Evolutionary conservation across 1,140 invertebrate species (phyloP).

Genomic region (Melitaea cinxia): DNA sequence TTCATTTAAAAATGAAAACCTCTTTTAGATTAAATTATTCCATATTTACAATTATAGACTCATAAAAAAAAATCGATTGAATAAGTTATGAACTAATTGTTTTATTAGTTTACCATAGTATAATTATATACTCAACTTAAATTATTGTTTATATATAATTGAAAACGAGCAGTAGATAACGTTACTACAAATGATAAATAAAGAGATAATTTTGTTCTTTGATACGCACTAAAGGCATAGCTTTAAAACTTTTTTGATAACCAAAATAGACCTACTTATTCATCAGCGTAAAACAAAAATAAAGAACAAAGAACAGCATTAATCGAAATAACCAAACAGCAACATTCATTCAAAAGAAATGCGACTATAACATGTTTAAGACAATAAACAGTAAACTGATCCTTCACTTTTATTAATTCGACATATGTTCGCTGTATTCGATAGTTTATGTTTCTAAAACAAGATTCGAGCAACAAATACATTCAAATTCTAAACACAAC

Average conservation of each 20-base stretch:
- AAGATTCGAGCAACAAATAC: constrained; percentile 19
- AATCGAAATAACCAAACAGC: constrained; percentile 26
- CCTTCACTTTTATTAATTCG: not conserved
- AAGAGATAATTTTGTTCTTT: not conserved
- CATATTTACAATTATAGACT: not conserved
- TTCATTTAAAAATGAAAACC: not conserved
- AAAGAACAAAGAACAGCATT: constrained; percentile 35
- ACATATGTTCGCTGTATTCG: not conserved
- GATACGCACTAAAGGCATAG: not conserved
- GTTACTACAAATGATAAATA: too few species aligned
- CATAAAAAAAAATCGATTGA: not conserved
- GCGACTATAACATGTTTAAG: not conserved
- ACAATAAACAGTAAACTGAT: not conserved
- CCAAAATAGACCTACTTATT: constrained; percentile 29
- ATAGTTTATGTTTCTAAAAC: not conserved
- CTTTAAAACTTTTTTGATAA: not conserved
- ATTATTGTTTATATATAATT: too few species aligned
- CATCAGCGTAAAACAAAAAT: constrained; percentile 29
- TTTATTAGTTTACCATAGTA: too few species aligned
- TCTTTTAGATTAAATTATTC: not conserved
- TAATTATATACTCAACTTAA: too few species aligned
- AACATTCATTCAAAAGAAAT: constrained; percentile 1
- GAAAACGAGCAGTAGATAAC: too few species aligned
- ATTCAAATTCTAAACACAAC: constrained; percentile 19
- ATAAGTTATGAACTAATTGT: not conserved